phyloP scores from a whole-genome alignment of 2,797 vertebrate species.

The Sebastes taczanowskii region DNA sequence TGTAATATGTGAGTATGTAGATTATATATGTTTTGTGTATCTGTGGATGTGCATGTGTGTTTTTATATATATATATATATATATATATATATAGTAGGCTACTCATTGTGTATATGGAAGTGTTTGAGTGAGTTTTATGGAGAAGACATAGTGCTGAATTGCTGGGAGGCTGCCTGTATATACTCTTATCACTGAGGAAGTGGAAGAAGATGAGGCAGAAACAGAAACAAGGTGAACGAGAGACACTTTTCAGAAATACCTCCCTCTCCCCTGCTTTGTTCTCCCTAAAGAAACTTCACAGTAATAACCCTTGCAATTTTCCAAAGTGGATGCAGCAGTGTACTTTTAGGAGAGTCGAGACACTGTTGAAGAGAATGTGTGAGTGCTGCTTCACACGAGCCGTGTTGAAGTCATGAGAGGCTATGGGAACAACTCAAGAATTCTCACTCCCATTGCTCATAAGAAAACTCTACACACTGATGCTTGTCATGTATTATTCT shows the following conservation, averaged over 20 bases:
- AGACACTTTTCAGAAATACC: constrained; percentile 13
- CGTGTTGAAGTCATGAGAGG: background rate
- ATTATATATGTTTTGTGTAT: background rate
- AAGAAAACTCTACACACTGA: background rate
- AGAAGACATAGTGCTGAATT: constrained; percentile 8
- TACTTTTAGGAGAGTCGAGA: constrained; percentile 16
- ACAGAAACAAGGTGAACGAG: constrained; percentile 5
- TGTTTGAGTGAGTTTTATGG: background rate
- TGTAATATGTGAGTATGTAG: background rate
- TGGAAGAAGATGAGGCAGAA: constrained; percentile 11
- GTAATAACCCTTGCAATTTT: constrained; percentile 1
- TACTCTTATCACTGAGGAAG: constrained; percentile 17
- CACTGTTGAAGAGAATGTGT: constrained; percentile 7
- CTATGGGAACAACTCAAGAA: background rate
- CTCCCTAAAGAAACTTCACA: background rate
- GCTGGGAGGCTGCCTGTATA: background rate
- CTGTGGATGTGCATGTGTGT: background rate
- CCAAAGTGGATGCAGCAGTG: constrained; percentile 1
- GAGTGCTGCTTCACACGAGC: background rate
- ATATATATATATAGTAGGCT: background rate
- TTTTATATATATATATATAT: background rate
- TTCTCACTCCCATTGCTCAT: background rate
- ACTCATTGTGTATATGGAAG: background rate
- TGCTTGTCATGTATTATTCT: background rate
- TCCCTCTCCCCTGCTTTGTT: background rate